Evolutionary conservation across 2,888 invertebrate species (phyloP), one percentile per base, ranked within the genome.

Genomic region (Digitonthophagus gazella): DNA sequence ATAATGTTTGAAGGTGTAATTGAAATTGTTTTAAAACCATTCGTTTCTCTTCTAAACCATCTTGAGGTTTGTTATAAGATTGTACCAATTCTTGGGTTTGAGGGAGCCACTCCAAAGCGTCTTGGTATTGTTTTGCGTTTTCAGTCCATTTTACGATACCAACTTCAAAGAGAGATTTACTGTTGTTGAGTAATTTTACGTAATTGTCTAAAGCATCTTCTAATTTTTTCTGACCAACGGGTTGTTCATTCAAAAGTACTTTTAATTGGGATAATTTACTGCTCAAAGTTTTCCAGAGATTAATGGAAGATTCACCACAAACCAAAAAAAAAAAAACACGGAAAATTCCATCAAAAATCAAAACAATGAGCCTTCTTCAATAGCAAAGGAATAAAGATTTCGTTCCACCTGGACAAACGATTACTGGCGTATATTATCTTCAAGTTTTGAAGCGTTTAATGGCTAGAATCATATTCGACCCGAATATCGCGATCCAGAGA

Each of bases 131-230:
- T 81, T 95, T 95, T 84, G 96, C 95, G 80, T 96, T 96, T 82
- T 96, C 96, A 0, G 93, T 94, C 96, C 96, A 96, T 80, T 95
- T 94, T 0, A 95, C 95, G 78, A 96, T 93, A 76, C 95, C 96
- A 72, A 91, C 89, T 83, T 96, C 96, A 64, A 96, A 85, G 57
- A 93, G 84, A 73, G 89, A 88, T 84, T 95, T 95, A 1, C 93
- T 92, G 76, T 89, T 91, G 76, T 89, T 91, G 3, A 96, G 83
- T 70, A 91, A 90, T 75, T 95, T 95, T 58, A 91, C 90, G 79
- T 82, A 84, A 71, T 89, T 91, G 82, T 96, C 96, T 66, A 96
- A 83, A 15, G 95, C 95, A 73, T 89, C 89, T 76, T 95, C 92
- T 20, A 96, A 81, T 82, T 95, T 96, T 65, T 87, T 88, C 78